Percentiles rank a stretch among this genome's conserved stretches.
Evolutionary conservation across 2,888 invertebrate genomes (phyloP).

Genomic region (Cephus sareptanus): DNA sequence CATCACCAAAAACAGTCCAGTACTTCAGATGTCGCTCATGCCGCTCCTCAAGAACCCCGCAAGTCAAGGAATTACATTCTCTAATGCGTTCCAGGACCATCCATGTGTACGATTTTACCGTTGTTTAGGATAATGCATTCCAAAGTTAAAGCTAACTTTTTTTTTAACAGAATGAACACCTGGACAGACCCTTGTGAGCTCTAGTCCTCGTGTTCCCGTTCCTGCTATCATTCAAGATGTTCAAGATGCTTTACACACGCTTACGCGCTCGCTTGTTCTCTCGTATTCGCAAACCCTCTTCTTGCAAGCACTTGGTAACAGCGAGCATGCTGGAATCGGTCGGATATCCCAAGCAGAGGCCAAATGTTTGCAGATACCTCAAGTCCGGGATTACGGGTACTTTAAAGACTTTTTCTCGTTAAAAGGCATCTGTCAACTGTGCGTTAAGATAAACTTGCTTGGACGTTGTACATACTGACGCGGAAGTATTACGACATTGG

Average conservation of each 20-base stretch:
- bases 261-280: not conserved
- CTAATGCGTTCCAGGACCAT: not conserved
- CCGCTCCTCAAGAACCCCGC: not conserved
- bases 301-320: conserved; percentile 3
- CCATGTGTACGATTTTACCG: not conserved
- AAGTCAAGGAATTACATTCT: not conserved
- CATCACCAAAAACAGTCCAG: conserved; percentile 2
- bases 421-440: conserved; percentile 15
- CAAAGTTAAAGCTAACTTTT: not conserved
- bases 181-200: not conserved
- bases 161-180: not conserved
- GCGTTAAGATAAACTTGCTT: conserved; percentile 9
- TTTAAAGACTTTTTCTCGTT: conserved; percentile 7
- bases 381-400: conserved; percentile 4
- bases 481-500: not conserved
- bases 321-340: not conserved
- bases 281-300: not conserved
- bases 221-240: not conserved
- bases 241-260: not conserved
- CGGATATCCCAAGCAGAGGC: conserved; percentile 2
- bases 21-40: not conserved
- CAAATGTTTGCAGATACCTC: conserved; percentile 11
- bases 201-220: not conserved
- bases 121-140: not conserved
- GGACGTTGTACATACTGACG: not conserved